Base-by-base conservation (phyloP, 2,797 vertebrate genomes). In the Acrocephalus scirpaceus region DNA sequence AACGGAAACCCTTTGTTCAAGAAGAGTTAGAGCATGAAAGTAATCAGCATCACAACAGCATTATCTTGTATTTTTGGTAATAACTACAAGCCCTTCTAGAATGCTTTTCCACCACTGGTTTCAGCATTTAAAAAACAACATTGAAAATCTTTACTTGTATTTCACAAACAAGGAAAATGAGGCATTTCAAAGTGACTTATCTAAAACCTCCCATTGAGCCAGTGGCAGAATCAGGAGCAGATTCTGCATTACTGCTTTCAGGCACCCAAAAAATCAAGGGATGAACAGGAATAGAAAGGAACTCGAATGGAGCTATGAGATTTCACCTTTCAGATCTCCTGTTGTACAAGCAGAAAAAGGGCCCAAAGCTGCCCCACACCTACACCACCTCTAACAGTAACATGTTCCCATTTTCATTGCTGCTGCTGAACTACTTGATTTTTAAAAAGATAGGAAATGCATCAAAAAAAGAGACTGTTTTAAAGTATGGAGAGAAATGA, bases 381-480 rank as follows among this genome's bases (percentile, higher is more conserved):
- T 22, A 13, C 50, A 64, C 8, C 23, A 11, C 32, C 48, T 29
- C 2, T 11, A 73, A 48, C 13, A 75, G 29, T 5, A 76, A 62
- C 6, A 74, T 4, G 7, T 19, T 47, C 21, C 56, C 20, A 56
- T 75, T 73, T 40, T 36, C 57, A 71, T 3, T 45, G 44, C 3
- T 65, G 51, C 77, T 83, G 23, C 17, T 81, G 47, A 94, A 66
- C 40, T 71, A n/a, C 40, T 82, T 30, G 23, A 30, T 42, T 75
- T 92, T 71, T 32, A 51, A 58, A 50, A 76, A 51, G 34, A 38
- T 2, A 56, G 30, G 14, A 72, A 75, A 66, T 2, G 23, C 17
- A 66, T 30, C 0, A 0, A 60, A 71, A 54, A 72, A n/a, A 6
- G 0, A 13, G 0, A 9, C 64, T 61, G 22, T 78, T 82, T 85